These are phyloP conservation scores for Parnassius glacialis DNA, from an alignment of 2,888 invertebrate genomes.

Conservation along the genomic window DNA sequence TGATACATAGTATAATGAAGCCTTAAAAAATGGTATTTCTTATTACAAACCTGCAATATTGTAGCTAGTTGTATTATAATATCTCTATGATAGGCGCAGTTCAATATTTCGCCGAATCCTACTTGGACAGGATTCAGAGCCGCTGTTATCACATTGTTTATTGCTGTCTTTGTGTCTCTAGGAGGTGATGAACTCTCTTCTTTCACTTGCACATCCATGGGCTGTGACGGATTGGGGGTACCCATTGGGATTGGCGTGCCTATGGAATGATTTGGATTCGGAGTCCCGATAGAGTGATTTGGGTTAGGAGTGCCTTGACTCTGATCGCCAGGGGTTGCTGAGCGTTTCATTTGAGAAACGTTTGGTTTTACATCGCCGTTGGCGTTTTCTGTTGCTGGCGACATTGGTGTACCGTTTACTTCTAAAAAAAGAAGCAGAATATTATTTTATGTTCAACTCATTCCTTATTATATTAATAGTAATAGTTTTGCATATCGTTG, in stretches of 20 bases:
- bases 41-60: constrained; percentile 85
- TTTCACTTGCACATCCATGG: constrained; percentile 66
- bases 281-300: constrained; percentile 66
- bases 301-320: constrained; percentile 71
- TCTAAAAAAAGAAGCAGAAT: constrained; percentile 41
- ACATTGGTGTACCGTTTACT: constrained; percentile 55
- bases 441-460: neutral
- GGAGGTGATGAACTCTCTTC: constrained; percentile 60
- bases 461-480: too few species aligned
- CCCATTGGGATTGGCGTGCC: constrained; percentile 68
- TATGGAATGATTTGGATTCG: constrained; percentile 63
- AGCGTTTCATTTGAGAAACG: constrained; percentile 72
- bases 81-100: constrained; percentile 94
- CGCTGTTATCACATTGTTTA: constrained; percentile 59
- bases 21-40: neutral
- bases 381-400: constrained; percentile 57
- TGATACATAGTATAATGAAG: neutral
- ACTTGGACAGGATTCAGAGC: constrained; percentile 83
- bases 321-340: constrained; percentile 65
- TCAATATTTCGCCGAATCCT: constrained; percentile 90
- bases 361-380: constrained; percentile 68
- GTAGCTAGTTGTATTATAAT: constrained; percentile 90
- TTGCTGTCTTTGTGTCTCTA: constrained; percentile 57
- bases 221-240: constrained; percentile 58
- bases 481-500: too few species aligned